Percentiles rank a stretch among this genome's conserved stretches.
Conservation (phyloP, 2,888 invertebrate species). For the Drosophila monieri region DNA sequence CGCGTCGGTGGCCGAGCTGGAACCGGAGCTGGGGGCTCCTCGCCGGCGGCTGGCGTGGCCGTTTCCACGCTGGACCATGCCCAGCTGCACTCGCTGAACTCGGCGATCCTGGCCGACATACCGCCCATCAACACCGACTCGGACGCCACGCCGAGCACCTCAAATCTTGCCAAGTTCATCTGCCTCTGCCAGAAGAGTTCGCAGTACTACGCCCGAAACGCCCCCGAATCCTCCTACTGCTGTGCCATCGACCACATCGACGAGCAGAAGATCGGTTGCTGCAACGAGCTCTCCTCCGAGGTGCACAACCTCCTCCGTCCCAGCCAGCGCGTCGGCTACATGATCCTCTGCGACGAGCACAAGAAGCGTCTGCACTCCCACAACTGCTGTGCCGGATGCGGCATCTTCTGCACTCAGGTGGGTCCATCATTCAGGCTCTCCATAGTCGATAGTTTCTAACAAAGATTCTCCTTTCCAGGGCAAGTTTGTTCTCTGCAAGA, state of each 20-base stretch:
- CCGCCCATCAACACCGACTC: slow-evolving; percentile 2
- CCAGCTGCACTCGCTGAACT: slow-evolving; percentile 55
- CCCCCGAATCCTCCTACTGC: slow-evolving; percentile 85
- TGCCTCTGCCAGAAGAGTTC: slow-evolving; percentile 85
- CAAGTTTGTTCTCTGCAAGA: slow-evolving; percentile 91
- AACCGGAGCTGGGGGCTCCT: neutral
- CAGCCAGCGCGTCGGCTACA: slow-evolving; percentile 90
- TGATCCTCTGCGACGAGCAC: slow-evolving; percentile 92
- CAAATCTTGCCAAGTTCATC: slow-evolving; percentile 64
- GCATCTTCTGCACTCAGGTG: slow-evolving; percentile 95
- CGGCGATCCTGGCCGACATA: slow-evolving; percentile 49
- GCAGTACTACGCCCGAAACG: slow-evolving; percentile 85
- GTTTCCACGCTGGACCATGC: slow-evolving; percentile 47
- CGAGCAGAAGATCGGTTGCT: slow-evolving; percentile 91
- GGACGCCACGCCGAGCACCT: slow-evolving; percentile 50
- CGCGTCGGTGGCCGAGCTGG: slow-evolving; percentile 17
- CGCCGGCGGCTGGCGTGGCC: neutral
- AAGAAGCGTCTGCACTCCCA: slow-evolving; percentile 90
- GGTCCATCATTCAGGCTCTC: neutral
- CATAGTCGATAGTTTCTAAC: neutral
- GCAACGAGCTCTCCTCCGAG: slow-evolving; percentile 87
- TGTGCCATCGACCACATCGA: slow-evolving; percentile 91
- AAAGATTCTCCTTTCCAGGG: slow-evolving; percentile 86
- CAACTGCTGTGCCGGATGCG: slow-evolving; percentile 95
- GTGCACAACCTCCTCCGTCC: slow-evolving; percentile 88